Percentiles rank a stretch among this genome's conserved stretches.
These are phyloP conservation scores for Diplogasteroides magnus DNA, from an alignment of 1,140 invertebrate genomes.

Conservation along the genomic window DNA sequence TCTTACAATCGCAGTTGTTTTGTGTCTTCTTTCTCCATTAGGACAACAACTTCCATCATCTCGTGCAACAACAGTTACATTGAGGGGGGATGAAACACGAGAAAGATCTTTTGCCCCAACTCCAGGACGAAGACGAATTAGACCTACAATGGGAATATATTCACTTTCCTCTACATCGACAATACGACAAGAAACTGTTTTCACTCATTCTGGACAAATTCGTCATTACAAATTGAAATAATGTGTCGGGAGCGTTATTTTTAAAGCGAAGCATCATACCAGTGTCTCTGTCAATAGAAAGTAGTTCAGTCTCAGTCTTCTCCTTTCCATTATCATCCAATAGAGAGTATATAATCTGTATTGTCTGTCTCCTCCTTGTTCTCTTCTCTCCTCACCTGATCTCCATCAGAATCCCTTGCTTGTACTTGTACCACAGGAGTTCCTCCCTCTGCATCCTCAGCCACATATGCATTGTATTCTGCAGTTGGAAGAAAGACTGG, in stretches of 20 bases:
- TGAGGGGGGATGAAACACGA: conserved; percentile 32
- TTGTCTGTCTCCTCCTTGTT: neutral
- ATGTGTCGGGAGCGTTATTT: conserved; percentile 40
- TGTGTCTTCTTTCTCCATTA: conserved; percentile 15
- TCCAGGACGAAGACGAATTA: conserved; percentile 39
- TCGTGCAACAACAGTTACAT: conserved; percentile 45
- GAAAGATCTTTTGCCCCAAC: conserved; percentile 32
- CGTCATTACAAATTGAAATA: conserved; percentile 40
- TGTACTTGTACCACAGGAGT: conserved; percentile 48
- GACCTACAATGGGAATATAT: conserved; percentile 32
- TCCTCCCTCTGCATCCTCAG: conserved; percentile 50
- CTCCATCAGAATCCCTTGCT: conserved; percentile 21
- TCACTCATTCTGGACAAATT: conserved; percentile 24
- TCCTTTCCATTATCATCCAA: neutral
- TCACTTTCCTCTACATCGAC: conserved; percentile 46
- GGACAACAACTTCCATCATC: conserved; percentile 52
- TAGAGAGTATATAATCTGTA: neutral
- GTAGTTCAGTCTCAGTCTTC: neutral
- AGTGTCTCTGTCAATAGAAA: neutral
- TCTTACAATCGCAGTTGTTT: conserved; percentile 35
- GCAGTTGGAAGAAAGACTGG: conserved; percentile 47
- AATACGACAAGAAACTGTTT: conserved; percentile 42
- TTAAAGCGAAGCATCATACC: conserved; percentile 7
- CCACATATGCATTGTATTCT: conserved; percentile 46
- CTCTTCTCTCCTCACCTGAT: neutral